Base-by-base conservation (phyloP, 2,797 vertebrate genomes). In the Rhynchotus rufescens region DNA sequence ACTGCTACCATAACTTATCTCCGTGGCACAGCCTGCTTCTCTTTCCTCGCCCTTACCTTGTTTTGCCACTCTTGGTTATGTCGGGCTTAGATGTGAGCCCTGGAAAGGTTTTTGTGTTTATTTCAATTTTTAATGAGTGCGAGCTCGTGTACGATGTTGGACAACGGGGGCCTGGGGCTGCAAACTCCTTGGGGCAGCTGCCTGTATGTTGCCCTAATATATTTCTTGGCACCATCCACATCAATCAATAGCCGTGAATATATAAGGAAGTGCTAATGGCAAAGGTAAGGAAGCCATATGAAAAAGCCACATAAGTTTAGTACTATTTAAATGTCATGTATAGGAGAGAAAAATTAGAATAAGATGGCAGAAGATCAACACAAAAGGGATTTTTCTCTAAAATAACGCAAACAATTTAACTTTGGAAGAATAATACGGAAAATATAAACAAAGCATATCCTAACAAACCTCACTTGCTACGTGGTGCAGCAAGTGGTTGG, bases 141-240 rank as follows among this genome's bases (percentile, higher is more conserved):
- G 5, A 0, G 3, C 6, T 38, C 20, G 4, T 0, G 13, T 52
- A 20, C 61, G 52, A 28, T 5, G 9, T 1, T 15, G 69, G 51
- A 36, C 75, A 80, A 22, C 14, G 6, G 30, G n/a, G 36, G 45
- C n/a, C 74, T 82, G 42, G 52, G 79, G 42, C 67, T 60, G 26
- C 10, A 34, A 49, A 47, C 17, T 12, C 6, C 61, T 45, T 7
- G 30, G 72, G 71, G 40, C 30, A 45, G 26, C 32, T 13, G 52
- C 34, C 32, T 9, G 38, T 7, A 9, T 15, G 40, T 42, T 32
- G 42, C n/a, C 10, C 19, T 40, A 10, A 4, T 61, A 15, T 1
- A 1, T 2, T 1, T 36, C 49, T 54, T 82, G 42, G 62, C 66
- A 64, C 3, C 12, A 64, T 2, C 68, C 64, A 17, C 3, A 21